phyloP scores from a whole-genome alignment of 2,888 invertebrate species.

The Chloroclystis v-ata region DNA sequence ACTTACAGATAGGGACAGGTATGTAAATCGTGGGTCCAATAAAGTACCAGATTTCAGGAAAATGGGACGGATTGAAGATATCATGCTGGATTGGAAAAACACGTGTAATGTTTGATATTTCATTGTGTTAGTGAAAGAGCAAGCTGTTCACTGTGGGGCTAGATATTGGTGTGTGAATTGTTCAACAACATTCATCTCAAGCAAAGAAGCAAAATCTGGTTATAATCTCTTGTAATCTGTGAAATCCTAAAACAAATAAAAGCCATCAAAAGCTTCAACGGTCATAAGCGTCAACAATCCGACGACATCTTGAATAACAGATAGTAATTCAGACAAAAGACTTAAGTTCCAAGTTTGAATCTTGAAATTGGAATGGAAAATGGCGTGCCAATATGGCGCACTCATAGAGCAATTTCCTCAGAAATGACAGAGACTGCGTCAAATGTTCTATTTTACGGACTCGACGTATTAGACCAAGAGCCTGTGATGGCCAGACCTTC shows the following conservation, averaged over 20 bases:
- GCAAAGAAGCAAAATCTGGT: not conserved
- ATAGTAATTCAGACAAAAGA: constrained; percentile 6
- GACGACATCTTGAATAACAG: constrained; percentile 2
- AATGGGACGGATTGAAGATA: too few relatives aligned
- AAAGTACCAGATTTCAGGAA: too few relatives aligned
- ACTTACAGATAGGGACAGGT: too few relatives aligned
- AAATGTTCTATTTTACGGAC: constrained; percentile 35
- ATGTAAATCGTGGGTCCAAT: too few relatives aligned
- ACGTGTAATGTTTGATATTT: too few relatives aligned
- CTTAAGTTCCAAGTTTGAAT: constrained; percentile 37
- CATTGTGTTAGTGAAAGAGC: too few relatives aligned
- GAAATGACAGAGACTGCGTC: constrained; percentile 34
- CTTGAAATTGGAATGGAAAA: constrained; percentile 55
- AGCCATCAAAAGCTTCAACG: not conserved
- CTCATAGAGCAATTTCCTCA: constrained; percentile 34
- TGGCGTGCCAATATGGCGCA: constrained; percentile 48
- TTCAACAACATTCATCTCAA: too few relatives aligned
- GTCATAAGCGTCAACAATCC: constrained; percentile 1
- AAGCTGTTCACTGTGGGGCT: too few relatives aligned
- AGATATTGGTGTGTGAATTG: too few relatives aligned
- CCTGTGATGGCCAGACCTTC: too few relatives aligned
- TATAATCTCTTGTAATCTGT: not conserved
- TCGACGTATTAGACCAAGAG: too few relatives aligned
- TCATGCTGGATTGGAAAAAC: too few relatives aligned
- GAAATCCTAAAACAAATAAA: not conserved